phyloP scores from a whole-genome alignment of 2,797 vertebrate species.

The Gymnothorax javanicus region DNA sequence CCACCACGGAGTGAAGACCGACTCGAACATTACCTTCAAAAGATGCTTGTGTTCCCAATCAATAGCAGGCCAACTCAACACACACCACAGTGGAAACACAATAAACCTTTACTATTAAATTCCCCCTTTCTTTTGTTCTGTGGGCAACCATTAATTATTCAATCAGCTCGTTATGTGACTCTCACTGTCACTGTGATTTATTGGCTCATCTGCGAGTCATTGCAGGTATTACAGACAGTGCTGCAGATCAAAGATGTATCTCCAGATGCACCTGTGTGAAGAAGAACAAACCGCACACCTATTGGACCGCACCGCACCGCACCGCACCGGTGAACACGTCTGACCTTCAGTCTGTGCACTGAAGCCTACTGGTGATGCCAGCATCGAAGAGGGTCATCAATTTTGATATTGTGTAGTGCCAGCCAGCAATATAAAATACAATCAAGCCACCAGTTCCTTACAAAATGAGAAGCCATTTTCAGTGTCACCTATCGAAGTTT shows the following conservation, averaged over 20 bases:
- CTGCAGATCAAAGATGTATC: background rate
- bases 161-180: background rate
- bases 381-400: background rate
- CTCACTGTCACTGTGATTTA: background rate
- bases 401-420: background rate
- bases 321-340: background rate
- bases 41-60: background rate
- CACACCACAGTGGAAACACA: background rate
- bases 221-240: background rate
- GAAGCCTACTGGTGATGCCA: background rate
- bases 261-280: background rate
- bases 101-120: background rate
- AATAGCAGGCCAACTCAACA: background rate
- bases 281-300: background rate
- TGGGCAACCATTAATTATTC: background rate
- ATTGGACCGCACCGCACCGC: background rate
- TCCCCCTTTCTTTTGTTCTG: background rate
- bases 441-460: background rate
- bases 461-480: background rate
- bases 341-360: background rate
- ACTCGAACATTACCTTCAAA: background rate
- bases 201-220: background rate
- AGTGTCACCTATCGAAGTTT: background rate
- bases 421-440: conserved; percentile 4
- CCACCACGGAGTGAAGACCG: background rate